Evolutionary conservation across 2,113 vertebrate species (phyloP).

Genomic region (Heterochromis multidens): DNA sequence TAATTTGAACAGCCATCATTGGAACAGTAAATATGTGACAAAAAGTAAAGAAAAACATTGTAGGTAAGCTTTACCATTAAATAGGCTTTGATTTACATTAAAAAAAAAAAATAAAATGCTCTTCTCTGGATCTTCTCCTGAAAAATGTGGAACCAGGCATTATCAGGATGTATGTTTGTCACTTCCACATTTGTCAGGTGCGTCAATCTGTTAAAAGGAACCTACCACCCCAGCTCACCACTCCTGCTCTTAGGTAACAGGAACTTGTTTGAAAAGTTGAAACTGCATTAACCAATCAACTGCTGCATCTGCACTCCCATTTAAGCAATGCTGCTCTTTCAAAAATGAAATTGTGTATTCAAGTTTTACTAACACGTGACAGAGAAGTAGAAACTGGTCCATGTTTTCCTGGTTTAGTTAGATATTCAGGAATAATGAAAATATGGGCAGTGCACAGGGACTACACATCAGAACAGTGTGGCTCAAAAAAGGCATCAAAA

Average conservation of each 20-base stretch:
- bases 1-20: too few species aligned
- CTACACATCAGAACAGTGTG: accelerated
- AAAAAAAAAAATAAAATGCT: neutral
- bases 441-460: accelerated
- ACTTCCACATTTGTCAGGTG: conserved; percentile 46
- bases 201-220: conserved; percentile 32
- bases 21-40: neutral
- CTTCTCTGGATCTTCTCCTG: neutral
- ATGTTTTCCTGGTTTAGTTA: neutral
- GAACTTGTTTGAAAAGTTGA: conserved; percentile 52
- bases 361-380: neutral
- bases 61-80: neutral
- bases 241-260: conserved; percentile 52
- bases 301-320: neutral
- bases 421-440: neutral
- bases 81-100: too few species aligned
- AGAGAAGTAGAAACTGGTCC: neutral
- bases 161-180: neutral
- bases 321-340: neutral
- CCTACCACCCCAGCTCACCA: neutral
- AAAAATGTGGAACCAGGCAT: neutral
- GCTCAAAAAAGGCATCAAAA: neutral
- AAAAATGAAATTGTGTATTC: neutral
- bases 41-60: neutral
- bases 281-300: conserved; percentile 30